Percentiles rank a stretch among this genome's conserved stretches.
These are phyloP conservation scores for Chascanopsetta lugubris DNA, from an alignment of 2,113 vertebrate species.

Conservation along the genomic window DNA sequence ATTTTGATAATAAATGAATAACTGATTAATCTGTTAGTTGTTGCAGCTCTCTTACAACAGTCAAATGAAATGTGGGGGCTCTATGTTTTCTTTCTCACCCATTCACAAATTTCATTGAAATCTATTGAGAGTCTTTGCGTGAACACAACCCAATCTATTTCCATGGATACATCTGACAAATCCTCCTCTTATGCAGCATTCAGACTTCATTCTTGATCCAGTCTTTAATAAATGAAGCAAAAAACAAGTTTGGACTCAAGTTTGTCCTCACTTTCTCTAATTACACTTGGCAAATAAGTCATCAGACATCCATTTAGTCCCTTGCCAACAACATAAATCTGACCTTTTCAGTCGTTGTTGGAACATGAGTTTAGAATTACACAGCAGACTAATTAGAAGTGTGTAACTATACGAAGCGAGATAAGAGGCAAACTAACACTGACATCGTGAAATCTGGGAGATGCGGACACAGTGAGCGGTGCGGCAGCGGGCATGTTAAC, in stretches of 20 bases:
- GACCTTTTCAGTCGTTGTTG: conserved; percentile 1
- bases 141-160: conserved; percentile 10
- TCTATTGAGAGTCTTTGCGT: neutral
- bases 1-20: no score
- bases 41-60: no score
- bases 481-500: conserved; percentile 14
- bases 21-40: no score
- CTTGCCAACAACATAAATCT: neutral
- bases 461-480: neutral
- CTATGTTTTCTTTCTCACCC: no score
- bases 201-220: conserved; percentile 45
- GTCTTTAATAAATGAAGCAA: conserved; percentile 70
- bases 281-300: conserved; percentile 27
- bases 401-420: neutral
- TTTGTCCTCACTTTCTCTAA: conserved; percentile 44
- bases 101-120: neutral
- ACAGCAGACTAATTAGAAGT: neutral
- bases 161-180: conserved; percentile 55
- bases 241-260: conserved; percentile 28
- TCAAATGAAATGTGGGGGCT: no score
- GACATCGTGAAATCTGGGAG: neutral
- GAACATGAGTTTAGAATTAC: neutral
- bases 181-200: conserved; percentile 62
- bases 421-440: conserved; percentile 3
- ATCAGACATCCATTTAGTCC: conserved; percentile 17